Percentiles rank a stretch among this genome's conserved stretches.
These are phyloP conservation scores for Sander vitreus DNA, from an alignment of 2,113 vertebrate species.

Conservation along the genomic window DNA sequence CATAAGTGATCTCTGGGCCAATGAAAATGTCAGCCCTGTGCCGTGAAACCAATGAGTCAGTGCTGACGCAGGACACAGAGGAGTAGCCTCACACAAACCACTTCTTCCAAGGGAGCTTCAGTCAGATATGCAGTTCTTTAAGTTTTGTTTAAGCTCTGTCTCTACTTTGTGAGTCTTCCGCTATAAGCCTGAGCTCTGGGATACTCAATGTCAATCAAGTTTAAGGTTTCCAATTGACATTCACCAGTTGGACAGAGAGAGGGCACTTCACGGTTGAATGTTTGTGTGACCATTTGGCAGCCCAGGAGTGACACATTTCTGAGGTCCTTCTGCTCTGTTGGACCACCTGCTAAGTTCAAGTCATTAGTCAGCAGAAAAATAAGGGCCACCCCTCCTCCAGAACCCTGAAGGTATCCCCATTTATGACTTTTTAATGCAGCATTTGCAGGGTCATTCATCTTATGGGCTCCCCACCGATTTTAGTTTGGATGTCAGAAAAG, in stretches of 20 bases:
- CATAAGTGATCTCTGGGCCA: conserved; percentile 69
- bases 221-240: conserved; percentile 36
- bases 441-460: conserved; percentile 76
- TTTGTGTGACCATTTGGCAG: conserved; percentile 13
- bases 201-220: conserved; percentile 49
- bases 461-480: conserved; percentile 58
- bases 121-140: conserved; percentile 47
- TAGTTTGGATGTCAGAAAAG: conserved; percentile 52
- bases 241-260: conserved; percentile 23
- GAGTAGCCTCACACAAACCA: conserved; percentile 22
- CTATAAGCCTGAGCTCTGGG: conserved; percentile 7
- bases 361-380: conserved; percentile 75
- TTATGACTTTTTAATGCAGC: conserved; percentile 82
- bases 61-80: conserved; percentile 67
- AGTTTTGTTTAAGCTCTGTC: conserved; percentile 42
- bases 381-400: conserved; percentile 47
- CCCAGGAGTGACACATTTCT: conserved; percentile 43
- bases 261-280: conserved; percentile 4
- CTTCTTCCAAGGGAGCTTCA: conserved; percentile 30
- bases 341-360: conserved; percentile 58
- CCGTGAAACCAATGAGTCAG: conserved; percentile 71
- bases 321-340: conserved; percentile 46
- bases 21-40: conserved; percentile 72
- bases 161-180: conserved; percentile 13
- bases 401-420: conserved; percentile 66